phyloP scores from a whole-genome alignment of 2,113 vertebrate species.

The Thamnaconus septentrionalis region DNA sequence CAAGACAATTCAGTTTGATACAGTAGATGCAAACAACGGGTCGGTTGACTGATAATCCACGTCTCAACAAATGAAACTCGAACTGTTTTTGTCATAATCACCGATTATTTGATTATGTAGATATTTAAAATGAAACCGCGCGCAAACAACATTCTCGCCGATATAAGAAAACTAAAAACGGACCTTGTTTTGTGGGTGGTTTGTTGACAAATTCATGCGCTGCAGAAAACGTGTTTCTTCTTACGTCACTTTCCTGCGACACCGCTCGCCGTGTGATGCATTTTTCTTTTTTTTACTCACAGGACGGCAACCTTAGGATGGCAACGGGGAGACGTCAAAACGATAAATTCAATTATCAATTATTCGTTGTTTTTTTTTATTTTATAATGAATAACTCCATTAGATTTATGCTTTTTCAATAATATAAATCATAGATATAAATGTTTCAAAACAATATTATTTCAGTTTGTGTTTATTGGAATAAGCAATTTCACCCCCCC shows the following conservation, averaged over 20 bases:
- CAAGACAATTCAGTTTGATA: too few relatives aligned
- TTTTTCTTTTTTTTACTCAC: neutral
- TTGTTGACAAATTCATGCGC: neutral
- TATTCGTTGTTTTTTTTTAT: too few relatives aligned
- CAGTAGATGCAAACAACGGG: too few relatives aligned
- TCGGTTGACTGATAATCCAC: too few relatives aligned
- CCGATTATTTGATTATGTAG: neutral
- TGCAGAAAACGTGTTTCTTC: neutral
- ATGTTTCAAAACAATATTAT: too few relatives aligned
- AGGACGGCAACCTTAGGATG: neutral
- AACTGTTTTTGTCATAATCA: neutral
- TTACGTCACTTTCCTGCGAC: constrained; percentile 1
- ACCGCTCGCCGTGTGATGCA: neutral
- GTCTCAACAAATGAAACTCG: too few relatives aligned
- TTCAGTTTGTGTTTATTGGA: too few relatives aligned
- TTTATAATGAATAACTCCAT: too few relatives aligned
- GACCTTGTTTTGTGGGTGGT: neutral
- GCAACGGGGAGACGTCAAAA: neutral
- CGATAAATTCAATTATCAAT: neutral
- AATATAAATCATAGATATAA: too few relatives aligned
- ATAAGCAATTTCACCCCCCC: too few relatives aligned
- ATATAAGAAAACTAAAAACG: neutral
- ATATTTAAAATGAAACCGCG: neutral
- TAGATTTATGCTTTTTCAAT: too few relatives aligned
- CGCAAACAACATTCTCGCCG: neutral